Percentiles rank a stretch among this genome's conserved stretches.
Evolutionary conservation across 2,797 vertebrate genomes (phyloP).

Genomic region (Molothrus aeneus): DNA sequence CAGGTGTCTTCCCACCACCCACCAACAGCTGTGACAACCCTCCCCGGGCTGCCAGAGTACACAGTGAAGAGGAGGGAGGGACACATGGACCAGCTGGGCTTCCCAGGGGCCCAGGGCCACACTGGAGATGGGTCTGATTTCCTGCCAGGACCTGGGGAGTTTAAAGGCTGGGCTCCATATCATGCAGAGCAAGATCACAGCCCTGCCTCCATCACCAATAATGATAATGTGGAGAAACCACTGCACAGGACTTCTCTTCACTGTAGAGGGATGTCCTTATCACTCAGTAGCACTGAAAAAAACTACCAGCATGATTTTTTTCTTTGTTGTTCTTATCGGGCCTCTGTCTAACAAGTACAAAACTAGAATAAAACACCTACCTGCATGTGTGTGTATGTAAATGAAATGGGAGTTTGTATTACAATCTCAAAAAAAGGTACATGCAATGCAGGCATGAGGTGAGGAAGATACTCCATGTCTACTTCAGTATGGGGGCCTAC

Average conservation of each 20-base stretch:
- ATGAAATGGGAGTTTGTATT: not conserved
- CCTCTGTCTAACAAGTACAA: not conserved
- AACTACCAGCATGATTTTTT: not conserved
- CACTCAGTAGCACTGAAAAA: not conserved
- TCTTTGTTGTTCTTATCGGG: not conserved
- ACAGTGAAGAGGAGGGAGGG: accelerated
- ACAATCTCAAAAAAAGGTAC: not conserved
- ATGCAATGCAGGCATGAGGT: not conserved
- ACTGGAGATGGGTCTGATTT: not conserved
- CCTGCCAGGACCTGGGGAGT: not conserved
- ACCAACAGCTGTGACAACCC: not conserved
- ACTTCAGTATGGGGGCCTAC: not conserved
- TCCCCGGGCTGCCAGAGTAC: not conserved
- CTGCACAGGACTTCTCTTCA: not conserved
- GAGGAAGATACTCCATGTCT: not conserved
- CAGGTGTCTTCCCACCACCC: not conserved
- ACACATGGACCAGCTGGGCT: not conserved
- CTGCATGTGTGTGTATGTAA: not conserved
- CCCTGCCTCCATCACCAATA: not conserved
- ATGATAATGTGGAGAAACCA: not conserved
- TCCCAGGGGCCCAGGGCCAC: not conserved
- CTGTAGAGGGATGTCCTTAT: not conserved
- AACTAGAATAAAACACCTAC: not conserved
- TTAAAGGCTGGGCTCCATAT: not conserved
- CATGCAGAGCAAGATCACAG: not conserved